Base-by-base conservation (phyloP, 2,888 invertebrate genomes). In the Brenthis hecate region DNA sequence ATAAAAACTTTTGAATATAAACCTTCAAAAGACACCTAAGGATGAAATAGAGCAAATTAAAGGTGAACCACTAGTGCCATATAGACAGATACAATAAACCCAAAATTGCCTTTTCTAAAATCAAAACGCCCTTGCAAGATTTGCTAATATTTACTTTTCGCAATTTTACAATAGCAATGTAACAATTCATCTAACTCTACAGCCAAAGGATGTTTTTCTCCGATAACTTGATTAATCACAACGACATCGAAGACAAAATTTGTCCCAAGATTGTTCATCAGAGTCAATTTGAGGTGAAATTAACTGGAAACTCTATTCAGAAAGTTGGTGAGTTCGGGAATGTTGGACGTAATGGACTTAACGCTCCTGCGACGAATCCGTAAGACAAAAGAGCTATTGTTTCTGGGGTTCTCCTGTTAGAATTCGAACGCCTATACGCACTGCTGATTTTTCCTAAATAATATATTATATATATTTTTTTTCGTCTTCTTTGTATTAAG, bases 291-390 rank as follows among this genome's bases (percentile, higher is more conserved):
- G 80, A 80, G 79, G 81, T 77, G 74, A 85, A 87, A 86, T 88
- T 86, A 85, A 85, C 84, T 80, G 78, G 81, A 81, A 84, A 84
- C 81, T 85, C 85, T 78, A 87, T 88, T 87, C 81, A 83, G 80
- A 78, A 81, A 88, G 85, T 86, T 82, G 71, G 76, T 70, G 85
- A 88, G 83, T 88, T 86, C 75, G 72, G 77, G 79, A 85, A 85
- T 84, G 84, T 82, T 81, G 77, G 77, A 79, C 80, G 74, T 87
- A 88, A 87, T 88, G 81, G 85, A 84, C 83, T 83, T 75, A 76
- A 74, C 74, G 74, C 75, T 76, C 73, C 71, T 71, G 69, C 75
- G 75, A 74, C 73, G 76, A 72, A 76, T 76, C 72, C 74, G 76
- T 74, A 61, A 81, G 78, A 90, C 88, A 88, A 89, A 81, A 76